These are phyloP conservation scores for Aspidoscelis tigris DNA, from an alignment of 2,113 vertebrate genomes.

Conservation along the genomic window DNA sequence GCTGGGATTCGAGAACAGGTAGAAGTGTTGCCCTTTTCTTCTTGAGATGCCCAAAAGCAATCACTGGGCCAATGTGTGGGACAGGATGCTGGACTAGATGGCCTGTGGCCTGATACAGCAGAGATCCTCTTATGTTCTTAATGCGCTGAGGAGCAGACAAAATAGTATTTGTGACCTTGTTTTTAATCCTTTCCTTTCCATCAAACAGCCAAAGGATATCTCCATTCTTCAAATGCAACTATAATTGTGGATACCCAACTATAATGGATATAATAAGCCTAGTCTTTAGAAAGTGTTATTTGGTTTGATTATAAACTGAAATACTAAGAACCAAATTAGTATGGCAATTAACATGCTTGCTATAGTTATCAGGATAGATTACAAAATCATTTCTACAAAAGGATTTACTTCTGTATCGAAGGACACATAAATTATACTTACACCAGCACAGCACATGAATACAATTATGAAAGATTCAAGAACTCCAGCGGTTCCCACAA, in stretches of 20 bases:
- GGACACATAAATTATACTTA: slow-evolving; percentile 74
- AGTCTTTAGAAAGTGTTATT: not conserved
- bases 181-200: not conserved
- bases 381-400: not conserved
- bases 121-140: no score
- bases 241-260: not conserved
- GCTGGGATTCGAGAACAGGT: no score
- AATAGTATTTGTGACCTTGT: not conserved
- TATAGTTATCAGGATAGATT: not conserved
- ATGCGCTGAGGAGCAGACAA: not conserved
- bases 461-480: slow-evolving; percentile 92
- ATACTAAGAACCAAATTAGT: not conserved
- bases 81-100: no score
- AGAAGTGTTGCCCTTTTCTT: no score
- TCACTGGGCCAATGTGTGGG: no score
- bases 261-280: not conserved
- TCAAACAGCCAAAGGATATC: not conserved
- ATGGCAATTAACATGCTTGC: not conserved
- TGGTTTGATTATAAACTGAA: not conserved
- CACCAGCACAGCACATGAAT: slow-evolving; percentile 90
- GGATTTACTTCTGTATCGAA: not conserved
- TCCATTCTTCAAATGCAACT: not conserved
- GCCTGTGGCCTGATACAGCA: no score
- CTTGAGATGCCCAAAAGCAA: no score
- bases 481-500: slow-evolving; percentile 93